Evolutionary conservation across 2,797 vertebrate genomes (phyloP).

Genomic region (Petrocephalus sullivani): DNA sequence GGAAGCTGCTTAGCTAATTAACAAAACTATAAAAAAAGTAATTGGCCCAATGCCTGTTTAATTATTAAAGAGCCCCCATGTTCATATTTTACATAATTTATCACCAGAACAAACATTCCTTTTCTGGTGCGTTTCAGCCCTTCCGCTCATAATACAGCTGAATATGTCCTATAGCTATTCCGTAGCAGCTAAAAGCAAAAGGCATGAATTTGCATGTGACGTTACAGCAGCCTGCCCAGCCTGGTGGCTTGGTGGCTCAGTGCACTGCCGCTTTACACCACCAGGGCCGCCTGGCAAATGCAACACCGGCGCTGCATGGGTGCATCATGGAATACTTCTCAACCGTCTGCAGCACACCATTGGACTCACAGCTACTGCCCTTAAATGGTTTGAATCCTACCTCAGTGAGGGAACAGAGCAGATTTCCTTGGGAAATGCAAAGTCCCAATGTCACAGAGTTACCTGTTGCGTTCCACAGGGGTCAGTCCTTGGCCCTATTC

Average conservation of each 20-base stretch:
- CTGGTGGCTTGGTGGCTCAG: not conserved
- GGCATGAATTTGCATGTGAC: not conserved
- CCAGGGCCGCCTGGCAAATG: not conserved
- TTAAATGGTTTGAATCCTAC: too few relatives aligned
- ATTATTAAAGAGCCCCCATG: not conserved
- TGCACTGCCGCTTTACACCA: not conserved
- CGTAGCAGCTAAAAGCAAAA: not conserved
- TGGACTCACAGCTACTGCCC: too few relatives aligned
- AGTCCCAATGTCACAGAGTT: too few relatives aligned
- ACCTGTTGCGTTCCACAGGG: too few relatives aligned
- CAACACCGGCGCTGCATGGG: not conserved
- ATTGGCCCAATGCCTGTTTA: not conserved
- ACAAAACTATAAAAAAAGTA: not conserved
- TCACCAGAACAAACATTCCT: not conserved
- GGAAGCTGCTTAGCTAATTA: slow-evolving; percentile 1
- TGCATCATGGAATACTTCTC: not conserved
- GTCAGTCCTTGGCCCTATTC: too few relatives aligned
- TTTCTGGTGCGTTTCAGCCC: not conserved
- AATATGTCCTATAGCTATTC: not conserved
- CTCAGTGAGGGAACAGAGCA: too few relatives aligned
- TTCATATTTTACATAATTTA: slow-evolving; percentile 12
- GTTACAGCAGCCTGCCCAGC: not conserved
- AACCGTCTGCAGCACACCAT: too few relatives aligned
- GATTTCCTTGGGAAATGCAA: too few relatives aligned
- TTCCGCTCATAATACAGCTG: not conserved